phyloP scores from a whole-genome alignment of 2,113 vertebrate genomes.

The Arvicanthis niloticus region DNA sequence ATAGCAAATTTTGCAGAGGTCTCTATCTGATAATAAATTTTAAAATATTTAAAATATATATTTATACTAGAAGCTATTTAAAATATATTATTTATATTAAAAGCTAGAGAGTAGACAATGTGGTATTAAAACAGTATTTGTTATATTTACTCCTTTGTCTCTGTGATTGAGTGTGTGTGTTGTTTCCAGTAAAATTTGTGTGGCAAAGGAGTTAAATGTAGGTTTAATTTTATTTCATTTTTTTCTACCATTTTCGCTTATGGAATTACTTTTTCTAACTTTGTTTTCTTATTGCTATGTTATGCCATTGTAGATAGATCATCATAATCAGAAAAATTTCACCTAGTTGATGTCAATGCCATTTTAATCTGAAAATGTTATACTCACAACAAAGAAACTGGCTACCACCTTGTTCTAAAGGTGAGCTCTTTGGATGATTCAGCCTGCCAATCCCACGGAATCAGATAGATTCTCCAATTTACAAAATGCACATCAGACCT shows the following conservation, averaged over 20 bases:
- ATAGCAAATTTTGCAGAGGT: neutral
- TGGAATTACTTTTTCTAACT: neutral
- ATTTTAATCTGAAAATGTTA: slow-evolving; percentile 38
- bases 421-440: neutral
- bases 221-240: slow-evolving; percentile 1
- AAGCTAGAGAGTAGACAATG: neutral
- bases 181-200: neutral
- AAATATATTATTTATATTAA: neutral
- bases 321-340: neutral
- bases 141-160: neutral
- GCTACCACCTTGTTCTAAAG: neutral
- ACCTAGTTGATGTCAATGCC: neutral
- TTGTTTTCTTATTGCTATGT: neutral
- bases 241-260: neutral
- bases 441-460: neutral
- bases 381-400: neutral
- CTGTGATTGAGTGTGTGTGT: neutral
- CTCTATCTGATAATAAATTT: neutral
- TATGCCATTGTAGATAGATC: neutral
- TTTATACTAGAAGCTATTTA: too few relatives aligned
- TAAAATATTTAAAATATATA: neutral
- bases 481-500: neutral
- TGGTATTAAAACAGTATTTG: neutral
- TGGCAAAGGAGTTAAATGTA: neutral
- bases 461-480: neutral